These are phyloP conservation scores for Crossocerus cetratus DNA, from an alignment of 2,888 invertebrate species.

Conservation along the genomic window DNA sequence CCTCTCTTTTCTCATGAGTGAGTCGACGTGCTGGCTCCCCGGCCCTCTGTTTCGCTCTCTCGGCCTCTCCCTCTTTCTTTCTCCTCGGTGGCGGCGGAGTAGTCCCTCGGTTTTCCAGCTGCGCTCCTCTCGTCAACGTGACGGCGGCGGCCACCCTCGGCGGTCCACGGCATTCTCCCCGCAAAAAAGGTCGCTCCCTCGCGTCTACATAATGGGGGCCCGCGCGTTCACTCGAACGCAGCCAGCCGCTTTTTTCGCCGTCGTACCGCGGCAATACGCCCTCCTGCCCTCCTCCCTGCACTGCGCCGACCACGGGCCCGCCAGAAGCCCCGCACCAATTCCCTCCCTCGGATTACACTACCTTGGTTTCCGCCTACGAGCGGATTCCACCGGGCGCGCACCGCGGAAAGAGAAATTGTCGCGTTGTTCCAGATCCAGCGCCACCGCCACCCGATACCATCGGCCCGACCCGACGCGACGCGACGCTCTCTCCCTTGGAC, in stretches of 20 bases:
- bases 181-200: constrained; percentile 56
- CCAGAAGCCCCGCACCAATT: not conserved
- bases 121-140: constrained; percentile 74
- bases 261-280: constrained; percentile 10
- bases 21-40: not conserved
- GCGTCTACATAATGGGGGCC: constrained; percentile 62
- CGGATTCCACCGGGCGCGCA: constrained; percentile 45
- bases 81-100: constrained; percentile 35
- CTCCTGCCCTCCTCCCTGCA: not conserved
- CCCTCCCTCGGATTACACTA: constrained; percentile 12
- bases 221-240: constrained; percentile 46
- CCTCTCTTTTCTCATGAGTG: constrained; percentile 25
- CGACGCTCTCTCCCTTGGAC: constrained; percentile 41
- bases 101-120: constrained; percentile 71
- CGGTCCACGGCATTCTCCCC: constrained; percentile 60
- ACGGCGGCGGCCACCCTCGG: constrained; percentile 72
- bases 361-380: constrained; percentile 54
- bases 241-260: constrained; percentile 52
- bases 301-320: not conserved
- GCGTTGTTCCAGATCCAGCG: constrained; percentile 34
- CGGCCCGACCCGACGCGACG: constrained; percentile 47
- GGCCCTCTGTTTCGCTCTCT: constrained; percentile 5
- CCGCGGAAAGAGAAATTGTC: constrained; percentile 48
- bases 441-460: not conserved
- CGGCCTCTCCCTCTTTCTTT: constrained; percentile 2